Base-by-base conservation (phyloP, 2,113 vertebrate species). In the Pangasianodon hypophthalmus region DNA sequence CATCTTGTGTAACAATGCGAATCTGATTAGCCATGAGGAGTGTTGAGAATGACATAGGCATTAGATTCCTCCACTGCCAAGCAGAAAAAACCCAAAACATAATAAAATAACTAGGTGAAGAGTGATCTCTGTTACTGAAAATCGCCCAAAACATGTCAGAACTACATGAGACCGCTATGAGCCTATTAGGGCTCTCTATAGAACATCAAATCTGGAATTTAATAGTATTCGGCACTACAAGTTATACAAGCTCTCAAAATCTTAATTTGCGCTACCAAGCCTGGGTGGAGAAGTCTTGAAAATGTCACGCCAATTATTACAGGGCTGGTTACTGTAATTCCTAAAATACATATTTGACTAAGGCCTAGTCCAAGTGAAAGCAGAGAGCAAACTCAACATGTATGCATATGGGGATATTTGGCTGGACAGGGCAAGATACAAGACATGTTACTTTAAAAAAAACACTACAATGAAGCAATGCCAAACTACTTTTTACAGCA, bases 11-110 rank as follows among this genome's bases (percentile, higher is more conserved):
- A 92, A 91, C 92, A 94, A 93, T 94, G 93, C 77, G 90, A 71
- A 89, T n/a, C 73, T 48, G 90, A 95, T 92, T 86, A 93, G 94
- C 92, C 71, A 91, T 95, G 93, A 94, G 90, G 88, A 21, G 80
- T 48, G 64, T 46, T 37, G 88, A 54, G 71, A 77, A 88, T 91
- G 87, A 87, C 89, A 85, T 29, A 64, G 5, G 88, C 80, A 90
- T 89, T 75, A 87, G 87, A 71, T 92, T 90, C 26, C 85, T 87
- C 26, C n/a, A 4, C 88, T 85, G 48, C 46, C 71, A 41, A 67
- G 37, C 0, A 4, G 3, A 79, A 85, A 56, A 84, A 54, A 19
- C 14, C 2, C 14, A 73, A 75, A 32, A 75, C 21, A 64, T 67
- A 52, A 62, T 58, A 75, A n/a, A 84, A 58, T 21, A 79, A 79